A percentile compares a stretch with the other conserved stretches of the same genome.
phyloP scores from a whole-genome alignment of 2,113 vertebrate species.

The Hippolais icterina region DNA sequence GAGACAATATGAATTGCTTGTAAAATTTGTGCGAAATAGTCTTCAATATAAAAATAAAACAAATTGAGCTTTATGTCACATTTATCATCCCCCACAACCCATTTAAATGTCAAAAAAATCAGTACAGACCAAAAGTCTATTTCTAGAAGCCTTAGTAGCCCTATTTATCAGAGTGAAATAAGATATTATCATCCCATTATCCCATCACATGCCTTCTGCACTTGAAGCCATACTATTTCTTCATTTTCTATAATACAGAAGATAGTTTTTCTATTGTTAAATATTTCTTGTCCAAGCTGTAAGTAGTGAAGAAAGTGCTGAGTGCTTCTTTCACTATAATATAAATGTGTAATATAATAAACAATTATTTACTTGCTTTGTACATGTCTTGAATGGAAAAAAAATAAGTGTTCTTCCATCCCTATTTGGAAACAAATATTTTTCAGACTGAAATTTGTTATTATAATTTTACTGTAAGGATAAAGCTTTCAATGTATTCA shows the following conservation, averaged over 20 bases:
- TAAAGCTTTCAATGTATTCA: background rate
- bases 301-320: background rate
- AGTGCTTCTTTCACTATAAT: background rate
- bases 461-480: background rate
- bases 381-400: background rate
- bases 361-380: background rate
- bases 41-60: slow-evolving; percentile 72
- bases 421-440: background rate
- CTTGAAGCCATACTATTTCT: slow-evolving; percentile 12
- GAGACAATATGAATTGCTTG: slow-evolving; percentile 54
- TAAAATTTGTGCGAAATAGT: slow-evolving; percentile 63
- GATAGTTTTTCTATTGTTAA: slow-evolving; percentile 35
- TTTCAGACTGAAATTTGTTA: background rate
- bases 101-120: slow-evolving; percentile 72
- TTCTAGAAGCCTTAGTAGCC: slow-evolving; percentile 48
- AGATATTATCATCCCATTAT: slow-evolving; percentile 67
- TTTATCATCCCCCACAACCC: slow-evolving; percentile 46
- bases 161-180: slow-evolving; percentile 69
- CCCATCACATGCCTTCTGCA: slow-evolving; percentile 30
- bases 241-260: background rate
- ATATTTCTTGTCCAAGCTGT: slow-evolving; percentile 18
- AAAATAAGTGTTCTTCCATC: background rate
- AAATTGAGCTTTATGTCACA: slow-evolving; percentile 64
- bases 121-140: slow-evolving; percentile 42
- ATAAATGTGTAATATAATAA: background rate